Conservation (phyloP, 2,888 invertebrate genomes). For the Nineta flava region DNA sequence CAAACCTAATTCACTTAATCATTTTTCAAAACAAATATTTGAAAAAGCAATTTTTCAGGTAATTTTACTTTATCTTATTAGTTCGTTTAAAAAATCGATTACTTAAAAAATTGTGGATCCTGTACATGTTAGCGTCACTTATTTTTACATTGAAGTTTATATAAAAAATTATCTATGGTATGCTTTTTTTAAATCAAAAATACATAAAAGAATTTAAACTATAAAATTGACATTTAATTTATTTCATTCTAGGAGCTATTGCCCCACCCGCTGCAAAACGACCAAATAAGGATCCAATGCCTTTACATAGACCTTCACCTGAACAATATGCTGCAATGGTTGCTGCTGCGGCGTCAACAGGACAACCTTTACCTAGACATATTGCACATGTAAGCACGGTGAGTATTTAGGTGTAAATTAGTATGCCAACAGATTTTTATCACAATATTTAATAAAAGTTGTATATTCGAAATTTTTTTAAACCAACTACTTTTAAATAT, state of each 20-base stretch:
- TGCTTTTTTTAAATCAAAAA: neutral
- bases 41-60: too few relatives aligned
- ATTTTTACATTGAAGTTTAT: too few relatives aligned
- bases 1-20: too few relatives aligned
- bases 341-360: slow-evolving; percentile 46
- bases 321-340: slow-evolving; percentile 59
- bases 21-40: too few relatives aligned
- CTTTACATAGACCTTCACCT: slow-evolving; percentile 49
- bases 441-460: too few relatives aligned
- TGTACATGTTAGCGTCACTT: too few relatives aligned
- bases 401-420: neutral
- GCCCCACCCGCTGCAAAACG: slow-evolving; percentile 57
- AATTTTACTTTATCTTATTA: too few relatives aligned
- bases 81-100: too few relatives aligned
- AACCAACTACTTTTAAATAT: neutral
- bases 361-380: slow-evolving; percentile 52
- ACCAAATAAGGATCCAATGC: slow-evolving; percentile 60
- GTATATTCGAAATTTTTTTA: too few relatives aligned
- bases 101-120: too few relatives aligned
- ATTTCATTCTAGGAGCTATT: neutral
- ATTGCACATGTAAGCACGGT: slow-evolving; percentile 39
- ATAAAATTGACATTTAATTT: neutral
- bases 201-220: neutral
- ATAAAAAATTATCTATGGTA: neutral
- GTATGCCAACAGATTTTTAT: too few relatives aligned